Base-by-base conservation (phyloP, 2,797 vertebrate species). In the Falco columbarius region DNA sequence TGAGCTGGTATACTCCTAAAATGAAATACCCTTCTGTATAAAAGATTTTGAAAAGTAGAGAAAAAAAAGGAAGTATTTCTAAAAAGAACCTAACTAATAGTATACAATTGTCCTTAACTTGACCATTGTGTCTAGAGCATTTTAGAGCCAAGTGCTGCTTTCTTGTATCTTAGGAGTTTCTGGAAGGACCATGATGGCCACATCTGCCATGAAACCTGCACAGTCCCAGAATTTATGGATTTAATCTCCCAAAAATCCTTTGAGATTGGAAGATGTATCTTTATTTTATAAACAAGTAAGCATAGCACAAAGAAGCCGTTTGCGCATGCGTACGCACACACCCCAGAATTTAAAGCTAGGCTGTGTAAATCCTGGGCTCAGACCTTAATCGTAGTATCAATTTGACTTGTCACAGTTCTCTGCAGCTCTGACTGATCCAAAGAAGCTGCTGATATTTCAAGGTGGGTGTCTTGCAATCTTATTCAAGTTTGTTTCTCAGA, bases 81-180 rank as follows among this genome's bases (percentile, higher is more conserved):
- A 14, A 34, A 19, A 93, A 76, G 29, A 76, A 46, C 12, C 14
- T 56, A 74, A 61, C 42, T 34, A 79, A 22, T 40, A 89, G 13
- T 38, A 87, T 26, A 47, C 21, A 58, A 7, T 11, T 21, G 20
- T 47, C 34, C 27, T 91, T 70, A 61, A 36, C 12, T 20, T 34
- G 23, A 68, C 15, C 34, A 20, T 0, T 11, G 17, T 9, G 19
- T 10, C 21, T 22, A 47, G 24, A 72, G 18, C 1, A 0, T n/a
- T 77, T 38, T 6, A 58, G 66, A 18, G 26, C 13, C 38, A 17
- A 9, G 5, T 30, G 29, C 29, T 52, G 40, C 27, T 51, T 59
- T 47, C 54, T 22, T 29, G 4, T 32, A 66, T 9, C 56, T 77
- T 18, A 10, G 12, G 40, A 80, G 23, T 68, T 88, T 74, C 89